These are phyloP conservation scores for Neosilurus hyrtlii DNA, from an alignment of 2,797 vertebrate genomes.

Conservation along the genomic window DNA sequence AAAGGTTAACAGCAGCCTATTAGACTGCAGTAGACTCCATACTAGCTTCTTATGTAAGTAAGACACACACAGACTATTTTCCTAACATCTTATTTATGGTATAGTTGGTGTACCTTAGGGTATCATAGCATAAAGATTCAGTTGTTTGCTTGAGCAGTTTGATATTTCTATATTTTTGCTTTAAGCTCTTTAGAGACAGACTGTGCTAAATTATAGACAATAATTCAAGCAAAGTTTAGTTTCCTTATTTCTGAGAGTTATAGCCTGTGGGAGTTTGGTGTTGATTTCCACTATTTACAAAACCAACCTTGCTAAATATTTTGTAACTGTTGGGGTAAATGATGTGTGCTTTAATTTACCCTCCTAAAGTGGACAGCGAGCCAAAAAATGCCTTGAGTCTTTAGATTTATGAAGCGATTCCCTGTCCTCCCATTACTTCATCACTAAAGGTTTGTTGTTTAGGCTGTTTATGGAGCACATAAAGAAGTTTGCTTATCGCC, in stretches of 20 bases:
- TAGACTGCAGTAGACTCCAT: constrained; percentile 49
- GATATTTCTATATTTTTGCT: background rate
- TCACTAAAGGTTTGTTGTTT: no score
- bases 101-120: background rate
- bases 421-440: no score
- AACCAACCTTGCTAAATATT: background rate
- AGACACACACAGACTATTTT: background rate
- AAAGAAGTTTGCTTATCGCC: no score
- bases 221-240: background rate
- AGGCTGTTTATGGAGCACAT: no score
- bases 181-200: background rate
- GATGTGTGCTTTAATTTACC: background rate
- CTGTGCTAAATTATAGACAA: background rate
- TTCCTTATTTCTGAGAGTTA: background rate
- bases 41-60: constrained; percentile 47
- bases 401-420: no score
- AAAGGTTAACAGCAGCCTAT: constrained; percentile 56
- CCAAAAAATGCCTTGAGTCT: no score
- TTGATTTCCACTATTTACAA: background rate
- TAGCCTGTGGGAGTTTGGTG: background rate
- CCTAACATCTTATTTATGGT: background rate
- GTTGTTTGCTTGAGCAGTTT: background rate
- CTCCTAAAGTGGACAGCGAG: background rate
- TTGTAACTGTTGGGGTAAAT: background rate
- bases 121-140: background rate